Percentiles rank a stretch among this genome's conserved stretches.
Conservation (phyloP, 2,113 vertebrate genomes). For the Nasalis larvatus region DNA sequence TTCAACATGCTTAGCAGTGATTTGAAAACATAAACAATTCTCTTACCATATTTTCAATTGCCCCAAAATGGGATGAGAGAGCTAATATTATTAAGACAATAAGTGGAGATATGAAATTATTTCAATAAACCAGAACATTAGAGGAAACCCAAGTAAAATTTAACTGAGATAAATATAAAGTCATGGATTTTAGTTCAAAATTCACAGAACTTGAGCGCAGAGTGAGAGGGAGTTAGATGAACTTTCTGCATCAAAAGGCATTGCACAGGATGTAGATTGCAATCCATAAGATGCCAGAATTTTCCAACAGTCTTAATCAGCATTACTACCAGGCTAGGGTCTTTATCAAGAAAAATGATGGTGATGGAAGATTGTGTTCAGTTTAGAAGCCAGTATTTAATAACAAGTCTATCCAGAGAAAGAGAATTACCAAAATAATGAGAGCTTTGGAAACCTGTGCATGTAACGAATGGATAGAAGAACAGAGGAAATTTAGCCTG, state of each 20-base stretch:
- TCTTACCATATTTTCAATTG: not conserved
- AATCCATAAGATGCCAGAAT: not conserved
- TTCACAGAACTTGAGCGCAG: not conserved
- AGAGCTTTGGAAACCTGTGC: not conserved
- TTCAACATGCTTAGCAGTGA: not conserved
- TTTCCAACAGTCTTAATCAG: not conserved
- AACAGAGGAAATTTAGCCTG: not conserved
- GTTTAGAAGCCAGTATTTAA: not conserved
- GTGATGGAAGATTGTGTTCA: not conserved
- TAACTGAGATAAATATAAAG: not conserved
- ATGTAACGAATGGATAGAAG: not conserved
- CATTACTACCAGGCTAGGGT: not conserved
- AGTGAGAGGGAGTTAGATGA: not conserved
- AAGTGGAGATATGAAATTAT: not conserved
- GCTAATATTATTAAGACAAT: not conserved
- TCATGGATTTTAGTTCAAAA: not conserved
- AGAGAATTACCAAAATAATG: not conserved
- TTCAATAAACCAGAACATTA: not conserved
- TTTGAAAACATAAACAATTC: constrained; percentile 11
- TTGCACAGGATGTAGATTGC: not conserved
- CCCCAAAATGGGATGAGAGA: not conserved
- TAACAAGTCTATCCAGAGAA: not conserved
- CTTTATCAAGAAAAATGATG: not conserved
- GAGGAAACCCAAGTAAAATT: not conserved
- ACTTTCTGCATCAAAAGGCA: not conserved